These are phyloP conservation scores for Huso huso DNA, from an alignment of 2,797 vertebrate genomes.

Conservation along the genomic window DNA sequence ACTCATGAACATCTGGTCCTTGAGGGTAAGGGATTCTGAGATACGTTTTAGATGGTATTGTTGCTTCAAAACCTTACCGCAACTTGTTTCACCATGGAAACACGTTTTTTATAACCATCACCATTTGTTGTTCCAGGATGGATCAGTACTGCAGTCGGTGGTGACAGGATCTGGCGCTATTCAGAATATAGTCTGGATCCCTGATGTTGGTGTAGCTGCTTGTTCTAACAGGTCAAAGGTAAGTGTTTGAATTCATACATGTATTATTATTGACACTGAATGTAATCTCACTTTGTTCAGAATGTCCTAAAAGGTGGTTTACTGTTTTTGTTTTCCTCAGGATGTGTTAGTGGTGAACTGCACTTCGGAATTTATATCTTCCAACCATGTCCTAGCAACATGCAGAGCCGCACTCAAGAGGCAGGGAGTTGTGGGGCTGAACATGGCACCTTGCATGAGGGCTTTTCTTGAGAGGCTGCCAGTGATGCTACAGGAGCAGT, in stretches of 20 bases:
- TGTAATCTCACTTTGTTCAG: too few relatives aligned
- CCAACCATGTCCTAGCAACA: conserved; percentile 84
- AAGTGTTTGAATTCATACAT: neutral
- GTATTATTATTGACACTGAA: neutral
- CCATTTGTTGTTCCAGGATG: conserved; percentile 64
- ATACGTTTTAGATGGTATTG: neutral
- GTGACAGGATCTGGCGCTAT: conserved; percentile 90
- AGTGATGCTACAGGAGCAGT: conserved; percentile 94
- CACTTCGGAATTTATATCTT: conserved; percentile 77
- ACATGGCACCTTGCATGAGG: conserved; percentile 92
- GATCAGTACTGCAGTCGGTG: conserved; percentile 86
- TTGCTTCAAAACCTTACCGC: neutral
- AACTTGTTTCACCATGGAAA: neutral
- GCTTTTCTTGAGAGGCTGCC: conserved; percentile 90
- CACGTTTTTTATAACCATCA: neutral
- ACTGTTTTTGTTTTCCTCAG: conserved; percentile 42
- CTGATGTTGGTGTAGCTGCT: conserved; percentile 87
- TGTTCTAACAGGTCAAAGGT: conserved; percentile 98
- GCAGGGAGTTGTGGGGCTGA: conserved; percentile 84
- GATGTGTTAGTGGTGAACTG: conserved; percentile 90
- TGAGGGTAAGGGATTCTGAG: conserved; percentile 62
- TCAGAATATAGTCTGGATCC: conserved; percentile 92
- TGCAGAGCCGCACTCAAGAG: conserved; percentile 86
- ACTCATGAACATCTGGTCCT: conserved; percentile 95
- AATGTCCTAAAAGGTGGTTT: neutral